These are phyloP conservation scores for Oreortyx pictus DNA, from an alignment of 2,797 vertebrate species.

Conservation along the genomic window DNA sequence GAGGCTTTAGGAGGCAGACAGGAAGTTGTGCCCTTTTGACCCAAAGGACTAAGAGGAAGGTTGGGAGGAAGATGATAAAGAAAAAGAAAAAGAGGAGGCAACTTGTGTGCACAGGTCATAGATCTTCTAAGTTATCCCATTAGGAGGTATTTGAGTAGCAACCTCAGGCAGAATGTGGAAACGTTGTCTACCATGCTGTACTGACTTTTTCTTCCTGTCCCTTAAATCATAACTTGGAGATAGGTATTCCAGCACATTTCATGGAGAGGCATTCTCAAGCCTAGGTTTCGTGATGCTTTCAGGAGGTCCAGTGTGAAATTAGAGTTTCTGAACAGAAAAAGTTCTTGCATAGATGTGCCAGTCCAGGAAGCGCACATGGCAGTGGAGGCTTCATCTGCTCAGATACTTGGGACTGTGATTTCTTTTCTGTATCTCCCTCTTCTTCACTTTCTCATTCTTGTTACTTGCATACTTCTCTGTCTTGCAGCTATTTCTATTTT, in stretches of 20 bases:
- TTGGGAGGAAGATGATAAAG: conserved; percentile 75
- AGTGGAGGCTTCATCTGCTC: not conserved
- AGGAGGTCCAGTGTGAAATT: not conserved
- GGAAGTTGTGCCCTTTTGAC: conserved; percentile 77
- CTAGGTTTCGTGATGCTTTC: not conserved
- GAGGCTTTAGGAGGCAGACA: conserved; percentile 64
- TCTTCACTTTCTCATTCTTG: not conserved
- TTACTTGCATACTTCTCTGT: not conserved
- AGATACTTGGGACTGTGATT: not conserved
- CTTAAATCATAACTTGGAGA: not conserved
- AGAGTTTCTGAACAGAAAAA: not conserved
- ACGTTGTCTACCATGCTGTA: not conserved
- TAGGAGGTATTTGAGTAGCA: conserved; percentile 14
- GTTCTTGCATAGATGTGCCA: not conserved
- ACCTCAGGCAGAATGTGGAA: not conserved
- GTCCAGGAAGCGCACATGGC: not conserved
- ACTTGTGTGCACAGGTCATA: not conserved
- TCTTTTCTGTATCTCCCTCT: not conserved
- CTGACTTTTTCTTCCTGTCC: not conserved
- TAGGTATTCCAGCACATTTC: not conserved
- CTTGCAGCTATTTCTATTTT: not conserved
- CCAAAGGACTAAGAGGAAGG: conserved; percentile 69
- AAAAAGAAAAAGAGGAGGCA: conserved; percentile 44
- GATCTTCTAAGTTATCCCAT: not conserved
- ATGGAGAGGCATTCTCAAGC: not conserved